Percentiles rank a stretch among this genome's conserved stretches.
Evolutionary conservation across 2,797 vertebrate genomes (phyloP).

Genomic region (Mormyrus hasselquistii): DNA sequence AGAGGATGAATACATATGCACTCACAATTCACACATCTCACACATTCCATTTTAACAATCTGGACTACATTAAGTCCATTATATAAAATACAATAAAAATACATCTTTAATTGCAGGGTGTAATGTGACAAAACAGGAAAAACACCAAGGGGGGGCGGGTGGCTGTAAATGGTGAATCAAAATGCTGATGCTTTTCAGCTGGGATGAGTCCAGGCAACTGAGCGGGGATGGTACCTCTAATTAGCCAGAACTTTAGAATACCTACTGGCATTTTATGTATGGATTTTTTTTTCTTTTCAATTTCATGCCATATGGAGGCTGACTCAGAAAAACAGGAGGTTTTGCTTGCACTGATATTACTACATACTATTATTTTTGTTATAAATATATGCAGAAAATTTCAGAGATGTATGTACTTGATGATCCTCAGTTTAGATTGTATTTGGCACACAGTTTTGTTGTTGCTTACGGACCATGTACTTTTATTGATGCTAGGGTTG

Average conservation of each 20-base stretch:
- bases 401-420: background rate
- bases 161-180: background rate
- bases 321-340: background rate
- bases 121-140: background rate
- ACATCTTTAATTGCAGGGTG: background rate
- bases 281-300: background rate
- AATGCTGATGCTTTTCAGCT: background rate
- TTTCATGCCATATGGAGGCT: background rate
- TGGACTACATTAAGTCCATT: background rate
- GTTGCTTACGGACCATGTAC: background rate
- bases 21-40: background rate
- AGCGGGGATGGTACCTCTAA: background rate
- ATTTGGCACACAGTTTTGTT: background rate
- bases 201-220: background rate
- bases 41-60: background rate
- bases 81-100: background rate
- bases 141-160: background rate
- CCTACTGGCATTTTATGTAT: background rate
- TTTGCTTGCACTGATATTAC: background rate
- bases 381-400: background rate
- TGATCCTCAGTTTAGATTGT: background rate
- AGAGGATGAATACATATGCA: background rate
- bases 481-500: background rate
- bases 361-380: background rate
- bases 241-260: background rate